Evolutionary conservation across 2,113 vertebrate genomes (phyloP).

Genomic region (Neoarius graeffei): DNA sequence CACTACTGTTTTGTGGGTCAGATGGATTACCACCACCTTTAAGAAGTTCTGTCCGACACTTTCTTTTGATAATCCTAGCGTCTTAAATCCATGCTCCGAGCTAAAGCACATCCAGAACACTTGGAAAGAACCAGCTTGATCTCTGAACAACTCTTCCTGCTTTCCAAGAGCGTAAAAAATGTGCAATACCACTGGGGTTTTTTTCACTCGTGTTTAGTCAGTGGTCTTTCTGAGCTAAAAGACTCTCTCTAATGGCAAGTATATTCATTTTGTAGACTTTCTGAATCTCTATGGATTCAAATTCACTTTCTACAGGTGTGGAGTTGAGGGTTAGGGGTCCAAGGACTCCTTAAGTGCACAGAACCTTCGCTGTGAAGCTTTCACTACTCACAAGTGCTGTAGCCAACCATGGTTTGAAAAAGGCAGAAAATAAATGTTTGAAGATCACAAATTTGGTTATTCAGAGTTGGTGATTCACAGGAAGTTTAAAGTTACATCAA

Average conservation of each 20-base stretch:
- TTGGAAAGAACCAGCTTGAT: neutral
- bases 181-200: neutral
- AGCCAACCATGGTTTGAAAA: neutral
- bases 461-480: neutral
- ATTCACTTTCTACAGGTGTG: neutral
- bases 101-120: conserved; percentile 4
- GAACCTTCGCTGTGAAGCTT: neutral
- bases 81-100: neutral
- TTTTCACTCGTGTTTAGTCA: neutral
- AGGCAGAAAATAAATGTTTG: neutral
- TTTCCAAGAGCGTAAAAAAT: neutral
- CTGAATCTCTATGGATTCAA: neutral
- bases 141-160: neutral
- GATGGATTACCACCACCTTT: conserved; percentile 26
- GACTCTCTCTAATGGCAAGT: neutral
- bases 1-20: conserved; percentile 33
- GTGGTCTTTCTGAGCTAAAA: neutral
- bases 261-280: neutral
- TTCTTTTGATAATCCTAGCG: neutral
- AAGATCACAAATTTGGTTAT: neutral
- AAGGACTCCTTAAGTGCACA: neutral
- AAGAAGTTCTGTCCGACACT: conserved; percentile 16
- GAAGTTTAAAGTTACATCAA: neutral
- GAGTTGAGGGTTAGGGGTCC: neutral
- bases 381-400: neutral